Base-by-base conservation (phyloP, 2,888 invertebrate species). In the Agrochola macilenta region DNA sequence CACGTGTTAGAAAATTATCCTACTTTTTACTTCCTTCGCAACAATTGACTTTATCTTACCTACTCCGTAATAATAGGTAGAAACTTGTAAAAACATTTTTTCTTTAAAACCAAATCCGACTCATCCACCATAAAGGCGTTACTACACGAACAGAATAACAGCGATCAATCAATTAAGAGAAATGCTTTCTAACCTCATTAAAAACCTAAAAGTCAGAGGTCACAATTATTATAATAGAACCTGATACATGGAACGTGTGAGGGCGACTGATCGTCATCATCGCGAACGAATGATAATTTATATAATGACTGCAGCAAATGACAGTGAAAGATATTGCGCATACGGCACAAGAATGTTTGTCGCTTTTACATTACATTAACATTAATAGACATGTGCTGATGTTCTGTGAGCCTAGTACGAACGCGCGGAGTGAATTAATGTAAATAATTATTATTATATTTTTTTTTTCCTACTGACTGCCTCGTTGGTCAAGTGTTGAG, bases 301-400 rank as follows among this genome's bases (percentile, higher is more conserved):
- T 90, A 93, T 94, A 94, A 95, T 93, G 92, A 90, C 92, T 89
- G 85, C 78, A 88, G 91, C 87, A 88, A 93, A 92, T 91, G 90
- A 79, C 89, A 86, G 91, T 89, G 91, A 93, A 93, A 93, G 89
- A 92, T 91, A 90, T 83, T 84, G 84, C 79, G 84, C 85, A 86
- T 87, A 78, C 76, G 85, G 82, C 82, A 85, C 87, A 78, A 77
- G 87, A 86, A 84, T 86, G 85, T 88, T 87, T 82, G 87, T 87
- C 81, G 87, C 88, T 91, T 90, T 91, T 90, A 69, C 58, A 46
- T 70, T 60, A 65, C 35, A 46, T 30, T 57, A 20, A n/a, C 49
- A 23, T 35, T 49, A 26, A 26, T 39, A 46, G 12, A 12, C 2
- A 12, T n/a, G 12, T 20, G 30, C 72, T 23, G 39, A 23, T 23